Percentiles rank a stretch among this genome's conserved stretches.
Conservation (phyloP, 2,888 invertebrate genomes). For the Tetrapedia diversipes region DNA sequence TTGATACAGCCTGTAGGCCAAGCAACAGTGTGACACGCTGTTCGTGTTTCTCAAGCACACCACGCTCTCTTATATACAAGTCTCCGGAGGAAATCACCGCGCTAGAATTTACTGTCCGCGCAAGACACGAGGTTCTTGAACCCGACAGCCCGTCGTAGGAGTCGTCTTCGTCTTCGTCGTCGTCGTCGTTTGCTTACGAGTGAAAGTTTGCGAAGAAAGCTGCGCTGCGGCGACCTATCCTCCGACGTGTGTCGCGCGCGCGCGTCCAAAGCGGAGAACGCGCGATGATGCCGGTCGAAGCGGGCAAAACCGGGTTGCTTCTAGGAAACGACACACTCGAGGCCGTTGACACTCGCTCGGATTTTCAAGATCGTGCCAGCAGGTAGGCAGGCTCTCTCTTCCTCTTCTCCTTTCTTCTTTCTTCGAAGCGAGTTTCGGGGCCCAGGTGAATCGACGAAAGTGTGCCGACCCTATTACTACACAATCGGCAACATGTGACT, state of each 20-base stretch:
- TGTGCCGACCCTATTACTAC: background rate
- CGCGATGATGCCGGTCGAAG: background rate
- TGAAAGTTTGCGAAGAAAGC: slow-evolving; percentile 82
- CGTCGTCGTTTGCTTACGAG: slow-evolving; percentile 65
- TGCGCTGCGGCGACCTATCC: slow-evolving; percentile 59
- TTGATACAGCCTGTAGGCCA: background rate
- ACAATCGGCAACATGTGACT: too few species aligned
- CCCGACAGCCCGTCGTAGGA: slow-evolving; percentile 59
- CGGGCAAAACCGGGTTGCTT: slow-evolving; percentile 36
- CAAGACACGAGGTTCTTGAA: slow-evolving; percentile 71
- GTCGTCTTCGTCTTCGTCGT: slow-evolving; percentile 32
- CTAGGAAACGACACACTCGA: slow-evolving; percentile 44
- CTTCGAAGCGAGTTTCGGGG: slow-evolving; percentile 21
- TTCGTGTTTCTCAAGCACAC: slow-evolving; percentile 4
- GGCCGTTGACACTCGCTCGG: slow-evolving; percentile 64
- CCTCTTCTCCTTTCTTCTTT: slow-evolving; percentile 58
- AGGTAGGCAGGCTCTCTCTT: slow-evolving; percentile 54
- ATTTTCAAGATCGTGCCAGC: slow-evolving; percentile 68
- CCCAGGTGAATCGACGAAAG: slow-evolving; percentile 18
- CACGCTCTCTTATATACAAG: slow-evolving; percentile 31
- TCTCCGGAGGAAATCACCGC: slow-evolving; percentile 30
- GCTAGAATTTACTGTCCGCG: slow-evolving; percentile 46
- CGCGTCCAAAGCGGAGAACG: slow-evolving; percentile 20
- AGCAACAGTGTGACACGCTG: background rate
- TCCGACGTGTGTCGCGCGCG: slow-evolving; percentile 22